Conservation (phyloP, 1,140 invertebrate genomes). For the Chlorops oryzae region DNA sequence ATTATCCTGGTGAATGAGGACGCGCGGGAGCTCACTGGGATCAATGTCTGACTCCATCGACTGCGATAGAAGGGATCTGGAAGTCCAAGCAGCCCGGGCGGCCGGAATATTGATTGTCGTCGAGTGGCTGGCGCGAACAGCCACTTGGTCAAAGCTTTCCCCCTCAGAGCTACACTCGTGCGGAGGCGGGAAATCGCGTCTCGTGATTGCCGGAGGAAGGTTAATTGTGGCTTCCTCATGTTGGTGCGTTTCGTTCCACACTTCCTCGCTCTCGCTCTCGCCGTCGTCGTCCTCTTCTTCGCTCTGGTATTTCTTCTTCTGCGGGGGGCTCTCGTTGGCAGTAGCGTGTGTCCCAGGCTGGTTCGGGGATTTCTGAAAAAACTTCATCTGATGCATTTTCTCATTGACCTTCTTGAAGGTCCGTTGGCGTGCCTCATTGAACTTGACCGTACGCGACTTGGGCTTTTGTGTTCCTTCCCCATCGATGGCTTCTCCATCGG, state of each 20-base stretch:
- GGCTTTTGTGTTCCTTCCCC: not conserved
- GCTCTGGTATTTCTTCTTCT: not conserved
- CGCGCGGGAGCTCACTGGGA: conserved; percentile 28
- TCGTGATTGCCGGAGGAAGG: not conserved
- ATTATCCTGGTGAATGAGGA: conserved; percentile 43
- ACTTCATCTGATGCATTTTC: conserved; percentile 37
- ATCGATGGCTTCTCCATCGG: not conserved
- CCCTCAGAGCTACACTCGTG: conserved; percentile 10
- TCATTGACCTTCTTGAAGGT: conserved; percentile 33
- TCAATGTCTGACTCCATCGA: conserved; percentile 12
- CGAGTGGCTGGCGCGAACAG: no score
- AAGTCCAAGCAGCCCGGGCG: conserved; percentile 8
- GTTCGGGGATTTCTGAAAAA: conserved; percentile 23
- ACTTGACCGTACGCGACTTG: no score
- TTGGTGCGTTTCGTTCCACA: not conserved
- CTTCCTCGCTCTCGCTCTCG: not conserved
- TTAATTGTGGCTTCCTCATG: not conserved
- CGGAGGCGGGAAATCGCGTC: not conserved
- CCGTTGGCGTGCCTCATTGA: conserved; percentile 21
- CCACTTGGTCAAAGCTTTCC: no score
- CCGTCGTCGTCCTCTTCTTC: not conserved
- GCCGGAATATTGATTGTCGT: not conserved
- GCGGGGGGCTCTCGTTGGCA: not conserved
- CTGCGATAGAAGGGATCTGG: conserved; percentile 10
- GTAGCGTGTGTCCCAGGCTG: not conserved